phyloP scores from a whole-genome alignment of 2,888 invertebrate species.

The Iphiclides podalirius region DNA sequence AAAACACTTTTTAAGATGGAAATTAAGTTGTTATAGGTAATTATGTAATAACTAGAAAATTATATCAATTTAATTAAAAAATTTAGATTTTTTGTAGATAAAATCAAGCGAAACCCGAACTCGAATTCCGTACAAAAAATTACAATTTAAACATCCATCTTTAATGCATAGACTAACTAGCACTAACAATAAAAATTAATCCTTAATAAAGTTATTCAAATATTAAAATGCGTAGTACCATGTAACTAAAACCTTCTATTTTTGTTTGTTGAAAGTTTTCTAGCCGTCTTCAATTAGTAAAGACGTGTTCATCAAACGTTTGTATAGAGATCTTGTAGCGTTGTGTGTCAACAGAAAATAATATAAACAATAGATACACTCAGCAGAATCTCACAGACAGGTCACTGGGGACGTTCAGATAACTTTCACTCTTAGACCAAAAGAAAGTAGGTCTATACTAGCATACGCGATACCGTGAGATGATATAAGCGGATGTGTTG shows the following conservation, averaged over 20 bases:
- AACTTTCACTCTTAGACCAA: slow-evolving; percentile 35
- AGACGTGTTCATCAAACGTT: slow-evolving; percentile 12
- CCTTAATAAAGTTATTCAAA: no score
- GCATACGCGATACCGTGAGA: slow-evolving; percentile 27
- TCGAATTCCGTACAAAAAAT: no score
- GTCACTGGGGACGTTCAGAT: slow-evolving; percentile 18
- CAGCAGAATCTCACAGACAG: slow-evolving; percentile 15
- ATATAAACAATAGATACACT: slow-evolving; percentile 23
- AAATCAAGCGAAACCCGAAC: neutral
- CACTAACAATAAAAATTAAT: no score
- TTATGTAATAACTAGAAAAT: no score
- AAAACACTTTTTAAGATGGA: no score
- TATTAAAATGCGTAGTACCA: no score
- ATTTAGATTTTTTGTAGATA: no score
- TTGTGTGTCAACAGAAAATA: slow-evolving; percentile 26
- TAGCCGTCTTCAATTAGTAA: slow-evolving; percentile 6
- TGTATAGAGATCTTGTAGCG: slow-evolving; percentile 18
- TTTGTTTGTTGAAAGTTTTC: slow-evolving; percentile 17
- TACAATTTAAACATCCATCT: no score
- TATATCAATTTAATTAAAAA: no score
- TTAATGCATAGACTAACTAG: no score
- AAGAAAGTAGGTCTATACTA: slow-evolving; percentile 32
- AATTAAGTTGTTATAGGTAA: no score
- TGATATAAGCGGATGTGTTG: slow-evolving; percentile 32
- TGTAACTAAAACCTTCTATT: no score